Evolutionary conservation across 2,113 vertebrate species (phyloP), one percentile per base, ranked within the genome.

Genomic region (Gobio gobio): DNA sequence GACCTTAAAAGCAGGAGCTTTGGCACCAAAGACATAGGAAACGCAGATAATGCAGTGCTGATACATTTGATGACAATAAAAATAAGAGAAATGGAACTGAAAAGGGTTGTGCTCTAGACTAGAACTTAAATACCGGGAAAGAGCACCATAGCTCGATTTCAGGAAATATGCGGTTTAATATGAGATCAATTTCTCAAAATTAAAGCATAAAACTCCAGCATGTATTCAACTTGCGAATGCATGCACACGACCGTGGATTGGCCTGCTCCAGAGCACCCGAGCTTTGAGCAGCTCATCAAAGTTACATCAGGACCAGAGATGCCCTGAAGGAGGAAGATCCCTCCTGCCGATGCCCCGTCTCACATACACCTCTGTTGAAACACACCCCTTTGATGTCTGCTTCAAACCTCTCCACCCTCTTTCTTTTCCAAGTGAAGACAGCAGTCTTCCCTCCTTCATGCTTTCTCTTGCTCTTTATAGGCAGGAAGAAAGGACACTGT

Each of bases 281-380:
- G 49, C 83, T 56, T 9, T 29, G 75, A 72, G 83, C 47, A 77
- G 74, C 80, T 86, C 74, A 75, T 83, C n/a, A 86, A 86, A 86
- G 45, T 86, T 83, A 54, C 85, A 86, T 56, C 43, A 58, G 61
- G 59, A 70, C 80, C 43, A 82, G 85, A 86, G 56, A 26, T 4
- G 16, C 56, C 78, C 74, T 66, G 51, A 66, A 84, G 58, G 63
- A 2, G 29, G 83, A 85, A 43, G 76, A 68, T 12, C 59, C 83
- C 74, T 49, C 58, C 58, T 54, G 49, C 79, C 49, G 40, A 43
- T 51, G 13, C 66, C 40, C 51, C 36, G 1, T 20, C 70, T 72
- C n/a, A 16, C 36, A 43, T 26, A 59, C 61, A 51, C 73, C 49
- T 58, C 18, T 12, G 47, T 14, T 26, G 10, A 54, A 56, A 47